A percentile compares a stretch with the other conserved stretches of the same genome.
Evolutionary conservation across 2,797 vertebrate species (phyloP).

Genomic region (Philypnodon macrostomus): DNA sequence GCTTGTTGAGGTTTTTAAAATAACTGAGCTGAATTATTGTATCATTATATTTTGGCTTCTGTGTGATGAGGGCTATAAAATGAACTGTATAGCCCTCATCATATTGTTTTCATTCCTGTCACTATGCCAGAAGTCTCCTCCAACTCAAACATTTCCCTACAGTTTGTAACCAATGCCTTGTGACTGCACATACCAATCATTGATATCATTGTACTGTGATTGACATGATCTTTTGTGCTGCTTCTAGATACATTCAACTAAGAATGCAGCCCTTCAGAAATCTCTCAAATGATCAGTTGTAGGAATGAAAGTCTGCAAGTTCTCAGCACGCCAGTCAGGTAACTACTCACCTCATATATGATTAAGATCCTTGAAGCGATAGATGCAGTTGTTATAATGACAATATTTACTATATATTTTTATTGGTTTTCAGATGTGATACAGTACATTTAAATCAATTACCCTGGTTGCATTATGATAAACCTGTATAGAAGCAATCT

Average conservation of each 20-base stretch:
- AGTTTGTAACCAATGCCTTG: background rate
- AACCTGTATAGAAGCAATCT: no score
- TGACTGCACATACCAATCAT: constrained; percentile 3
- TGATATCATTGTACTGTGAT: constrained; percentile 7
- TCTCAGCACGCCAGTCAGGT: background rate
- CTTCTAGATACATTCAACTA: background rate
- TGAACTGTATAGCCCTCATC: background rate
- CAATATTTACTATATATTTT: no score
- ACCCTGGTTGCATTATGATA: no score
- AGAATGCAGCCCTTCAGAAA: background rate
- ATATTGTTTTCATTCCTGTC: constrained; percentile 2
- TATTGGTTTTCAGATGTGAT: no score
- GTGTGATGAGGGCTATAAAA: no score
- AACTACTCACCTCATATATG: constrained; percentile 3
- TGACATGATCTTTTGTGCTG: constrained; percentile 2
- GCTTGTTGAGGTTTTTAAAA: background rate
- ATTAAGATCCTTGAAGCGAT: no score
- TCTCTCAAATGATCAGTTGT: background rate
- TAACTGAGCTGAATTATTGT: background rate
- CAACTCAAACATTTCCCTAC: background rate
- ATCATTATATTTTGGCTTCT: no score
- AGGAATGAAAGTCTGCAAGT: constrained; percentile 24
- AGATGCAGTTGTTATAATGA: background rate
- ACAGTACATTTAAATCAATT: no score
- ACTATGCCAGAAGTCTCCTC: background rate